These are phyloP conservation scores for Merluccius polli DNA, from an alignment of 2,797 vertebrate species.

Conservation along the genomic window DNA sequence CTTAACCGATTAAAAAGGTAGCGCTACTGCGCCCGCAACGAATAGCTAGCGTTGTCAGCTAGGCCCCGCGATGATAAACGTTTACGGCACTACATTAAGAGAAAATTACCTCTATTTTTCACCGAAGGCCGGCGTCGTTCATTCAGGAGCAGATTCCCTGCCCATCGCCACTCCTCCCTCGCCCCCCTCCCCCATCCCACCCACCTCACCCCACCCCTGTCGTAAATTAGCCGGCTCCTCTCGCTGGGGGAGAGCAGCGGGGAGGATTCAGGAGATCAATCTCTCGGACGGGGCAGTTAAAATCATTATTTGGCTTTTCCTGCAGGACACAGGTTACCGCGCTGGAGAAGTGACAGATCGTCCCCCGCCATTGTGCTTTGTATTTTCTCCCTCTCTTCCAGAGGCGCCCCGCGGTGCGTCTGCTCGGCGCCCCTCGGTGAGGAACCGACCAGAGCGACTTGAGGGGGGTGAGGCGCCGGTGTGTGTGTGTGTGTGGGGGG, in stretches of 20 bases:
- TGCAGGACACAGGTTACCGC: conserved; percentile 56
- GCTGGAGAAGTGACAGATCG: conserved; percentile 59
- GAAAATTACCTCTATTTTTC: conserved; percentile 65
- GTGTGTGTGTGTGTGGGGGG: conserved; percentile 35
- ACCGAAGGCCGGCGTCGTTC: conserved; percentile 63
- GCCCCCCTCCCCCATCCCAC: background rate
- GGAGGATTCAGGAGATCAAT: conserved; percentile 65
- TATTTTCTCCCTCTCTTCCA: background rate
- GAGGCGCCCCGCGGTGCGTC: conserved; percentile 21
- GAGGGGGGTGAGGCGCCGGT: no score
- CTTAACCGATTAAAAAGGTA: conserved; percentile 43
- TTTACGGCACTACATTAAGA: conserved; percentile 70
- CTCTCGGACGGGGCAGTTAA: conserved; percentile 63
- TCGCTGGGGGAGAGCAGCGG: conserved; percentile 47
- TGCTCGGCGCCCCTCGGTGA: conserved; percentile 32
- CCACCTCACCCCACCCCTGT: conserved; percentile 17
- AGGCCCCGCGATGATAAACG: conserved; percentile 61
- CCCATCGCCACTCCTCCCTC: conserved; percentile 28
- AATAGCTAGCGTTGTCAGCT: conserved; percentile 40
- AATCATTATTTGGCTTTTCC: conserved; percentile 73
- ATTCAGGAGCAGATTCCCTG: conserved; percentile 45
- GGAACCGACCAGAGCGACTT: conserved; percentile 35
- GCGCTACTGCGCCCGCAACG: conserved; percentile 36
- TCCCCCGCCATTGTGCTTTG: background rate
- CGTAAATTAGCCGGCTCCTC: conserved; percentile 65